Evolutionary conservation across 64 coral and sea anemone species (phyloP).

Genomic region (Dendronephthya gigantea): DNA sequence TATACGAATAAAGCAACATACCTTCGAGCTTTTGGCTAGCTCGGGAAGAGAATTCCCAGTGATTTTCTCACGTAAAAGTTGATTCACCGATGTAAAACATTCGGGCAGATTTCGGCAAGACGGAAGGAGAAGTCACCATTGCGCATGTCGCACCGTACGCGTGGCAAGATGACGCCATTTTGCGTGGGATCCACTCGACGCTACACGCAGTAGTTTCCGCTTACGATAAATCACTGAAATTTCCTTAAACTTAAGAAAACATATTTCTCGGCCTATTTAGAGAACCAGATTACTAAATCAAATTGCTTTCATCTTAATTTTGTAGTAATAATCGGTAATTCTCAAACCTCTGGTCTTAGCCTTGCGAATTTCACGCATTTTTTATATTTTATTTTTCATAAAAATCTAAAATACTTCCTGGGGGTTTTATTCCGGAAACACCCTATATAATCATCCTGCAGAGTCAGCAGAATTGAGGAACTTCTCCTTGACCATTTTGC

Average conservation of each 20-base stretch:
- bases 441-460: not conserved
- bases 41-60: constrained; percentile 4
- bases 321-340: no score
- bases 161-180: not conserved
- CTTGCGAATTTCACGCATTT: no score
- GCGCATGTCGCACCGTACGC: not conserved
- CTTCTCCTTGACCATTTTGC: not conserved
- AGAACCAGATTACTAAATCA: not conserved
- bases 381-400: not conserved
- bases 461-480: not conserved
- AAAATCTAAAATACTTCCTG: not conserved
- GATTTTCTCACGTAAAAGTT: not conserved
- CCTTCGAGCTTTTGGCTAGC: not conserved
- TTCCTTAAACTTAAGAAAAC: not conserved
- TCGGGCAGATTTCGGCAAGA: not conserved
- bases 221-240: not conserved
- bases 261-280: not conserved
- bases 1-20: not conserved
- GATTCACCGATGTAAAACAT: not conserved
- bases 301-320: no score
- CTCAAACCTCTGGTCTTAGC: no score
- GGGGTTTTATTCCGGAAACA: not conserved
- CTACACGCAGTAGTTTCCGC: not conserved
- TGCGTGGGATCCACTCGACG: not conserved
- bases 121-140: not conserved